Evolutionary conservation across 2,113 vertebrate genomes (phyloP), one percentile per base, ranked within the genome.

Genomic region (Atlantisia rogersi): DNA sequence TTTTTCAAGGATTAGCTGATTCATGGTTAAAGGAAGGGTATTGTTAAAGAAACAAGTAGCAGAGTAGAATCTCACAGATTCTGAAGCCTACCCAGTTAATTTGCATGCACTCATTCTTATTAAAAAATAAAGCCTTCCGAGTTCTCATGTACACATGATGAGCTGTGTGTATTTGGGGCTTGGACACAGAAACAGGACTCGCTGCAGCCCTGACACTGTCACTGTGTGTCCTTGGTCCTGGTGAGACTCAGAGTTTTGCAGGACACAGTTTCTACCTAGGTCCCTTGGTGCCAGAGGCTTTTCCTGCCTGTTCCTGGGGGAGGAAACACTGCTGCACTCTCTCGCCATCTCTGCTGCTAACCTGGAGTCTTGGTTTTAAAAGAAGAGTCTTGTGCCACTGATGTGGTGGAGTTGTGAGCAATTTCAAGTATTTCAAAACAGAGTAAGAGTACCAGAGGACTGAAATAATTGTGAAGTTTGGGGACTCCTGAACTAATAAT

Each of bases 1-100:
- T 95, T 93, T 93, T 89, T 91, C 92, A 95, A 75, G 81, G 56
- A 59, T 78, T 88, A 4, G 71, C 82, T 95, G 92, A 91, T 92
- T 89, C 37, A 6, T 78, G 32, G 40, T 89, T 96, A 87, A 94
- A 77, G 48, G 59, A 85, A 87, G 65, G 80, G 44, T 71, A 63
- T 73, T 91, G 87, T 87, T 82, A 37, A 4, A 79, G 82, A 74
- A 82, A 75, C 53, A 79, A 92, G 71, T 69, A 65, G 28, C 52
- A 46, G 75, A 89, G 68, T 59, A 87, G 70, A 85, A 60, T 60
- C 73, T 69, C 7, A 2, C 11, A 40, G 60, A 31, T 80, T 77
- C 77, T 56, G 84, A 84, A 92, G 28, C 62, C 44, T 74, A 90
- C 63, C 55, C 55, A 22, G 35, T 73, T 86, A 50, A 32, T 88